Base-by-base conservation (phyloP, 2,113 vertebrate species). In the Oryzias woworae region DNA sequence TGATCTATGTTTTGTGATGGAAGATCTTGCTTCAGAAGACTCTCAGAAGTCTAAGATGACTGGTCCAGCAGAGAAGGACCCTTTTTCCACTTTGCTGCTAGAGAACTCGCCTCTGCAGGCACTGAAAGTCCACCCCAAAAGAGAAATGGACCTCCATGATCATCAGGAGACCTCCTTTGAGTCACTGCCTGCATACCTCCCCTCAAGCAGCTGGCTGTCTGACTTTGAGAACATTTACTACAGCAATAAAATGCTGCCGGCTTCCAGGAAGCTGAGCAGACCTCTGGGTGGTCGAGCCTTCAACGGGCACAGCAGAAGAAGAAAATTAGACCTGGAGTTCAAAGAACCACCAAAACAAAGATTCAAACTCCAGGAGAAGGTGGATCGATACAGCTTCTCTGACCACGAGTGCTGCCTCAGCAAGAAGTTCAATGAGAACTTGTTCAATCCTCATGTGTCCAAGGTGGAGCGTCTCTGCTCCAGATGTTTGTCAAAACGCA, bases 131-230 rank as follows among this genome's bases (percentile, higher is more conserved):
- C 77, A 64, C 54, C 10, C 22, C 2, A 36, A 47, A 41, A 18
- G 20, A 6, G 62, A 71, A 8, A 28, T 20, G 0, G 53, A 54
- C 14, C 22, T 79, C 28, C 62, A 69, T 20, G 77, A 85, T 6
- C 67, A 66, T 1, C 78, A 85, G 48, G 89, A 89, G 18, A 87
- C 81, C 0, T 88, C 88, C 0, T 83, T 88, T 0, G 89, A 91
- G 20, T 88, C 87, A 0, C 7, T 88, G n/a, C 86, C 90, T 1
- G 75, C 87, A 0, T 91, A 89, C 53, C 81, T 90, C 3, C 89
- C 91, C 0, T 89, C 92, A 0, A 59, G 73, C 31, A 88, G 75
- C 72, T 90, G 87, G 88, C 52, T 90, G 1, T 66, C 87, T 4
- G 88, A 92, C 56, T 87, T 90, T 31, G 87, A 89, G 5, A 78